Base-by-base conservation (phyloP, 2,888 invertebrate species). In the Mesorhabditis spiculigera region DNA sequence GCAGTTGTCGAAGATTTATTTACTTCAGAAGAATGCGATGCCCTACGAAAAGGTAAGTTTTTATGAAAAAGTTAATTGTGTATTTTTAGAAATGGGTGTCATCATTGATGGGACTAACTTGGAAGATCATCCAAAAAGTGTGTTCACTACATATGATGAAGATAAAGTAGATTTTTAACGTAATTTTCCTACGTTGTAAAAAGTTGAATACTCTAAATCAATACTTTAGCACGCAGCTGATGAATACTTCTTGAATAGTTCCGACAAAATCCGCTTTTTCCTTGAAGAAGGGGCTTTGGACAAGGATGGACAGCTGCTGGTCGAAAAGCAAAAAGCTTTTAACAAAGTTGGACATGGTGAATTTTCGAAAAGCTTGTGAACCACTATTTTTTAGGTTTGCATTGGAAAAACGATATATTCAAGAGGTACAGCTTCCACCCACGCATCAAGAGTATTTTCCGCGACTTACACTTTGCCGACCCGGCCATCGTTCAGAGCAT, bases 401-500 rank as follows among this genome's bases (percentile, higher is more conserved):
- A 95, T 85, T 90, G 91, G 82, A 88, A 91, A 43, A 91, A 92
- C 83, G 92, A 93, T 0, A 89, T 90, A 43, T 97, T 95, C 88
- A 90, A 91, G 81, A 91, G 91, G 81, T 89, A 92, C 77, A 93
- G 94, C 0, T 93, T 94, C 86, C 91, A 92, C 85, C 91, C 92
- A 75, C 91, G 92, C 78, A 91, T 97, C 43, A 78, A 82, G 73
- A 75, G 91, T 70, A 88, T 91, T 4, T 92, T 92, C 74, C 90
- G 90, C 80, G 90, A 91, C 77, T 87, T 96, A 10, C 91, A 91
- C 4, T 90, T 92, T 73, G 88, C 89, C 69, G 91, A 92, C 62
- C 97, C 97, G 0, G 91, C 91, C 0, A 90, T 97, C 0, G 91
- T 91, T 2, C 97, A 97, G 86, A 95, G 95, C 88, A 97, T 97